These are phyloP conservation scores for Tetanocera ferruginea DNA, from an alignment of 2,888 invertebrate genomes.

Conservation along the genomic window DNA sequence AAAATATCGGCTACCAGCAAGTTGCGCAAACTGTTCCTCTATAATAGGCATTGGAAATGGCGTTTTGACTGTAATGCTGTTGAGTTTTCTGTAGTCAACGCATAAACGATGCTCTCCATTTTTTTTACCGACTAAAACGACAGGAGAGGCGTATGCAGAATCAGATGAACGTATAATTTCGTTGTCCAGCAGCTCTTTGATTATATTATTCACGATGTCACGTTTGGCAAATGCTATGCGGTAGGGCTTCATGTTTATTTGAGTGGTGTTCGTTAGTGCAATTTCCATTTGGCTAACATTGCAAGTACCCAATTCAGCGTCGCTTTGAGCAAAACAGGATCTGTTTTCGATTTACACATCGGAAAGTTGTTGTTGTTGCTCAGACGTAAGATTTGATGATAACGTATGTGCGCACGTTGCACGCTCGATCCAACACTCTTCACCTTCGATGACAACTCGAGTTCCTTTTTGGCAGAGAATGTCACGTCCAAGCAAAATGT, in stretches of 20 bases:
- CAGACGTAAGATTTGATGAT: not conserved
- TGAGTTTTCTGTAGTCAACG: constrained; percentile 41
- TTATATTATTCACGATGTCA: constrained; percentile 18
- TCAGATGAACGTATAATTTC: constrained; percentile 41
- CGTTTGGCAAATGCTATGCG: constrained; percentile 43
- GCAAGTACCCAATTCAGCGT: constrained; percentile 32
- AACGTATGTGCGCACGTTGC: not conserved
- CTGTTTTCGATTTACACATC: not conserved
- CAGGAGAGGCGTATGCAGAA: constrained; percentile 43
- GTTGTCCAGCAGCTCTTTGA: constrained; percentile 36
- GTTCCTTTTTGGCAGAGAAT: constrained; percentile 38
- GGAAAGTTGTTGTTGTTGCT: constrained; percentile 23
- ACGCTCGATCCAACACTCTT: constrained; percentile 36
- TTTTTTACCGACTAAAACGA: constrained; percentile 42
- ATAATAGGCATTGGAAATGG: constrained; percentile 40
- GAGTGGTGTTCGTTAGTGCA: not conserved
- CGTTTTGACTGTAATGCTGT: constrained; percentile 35
- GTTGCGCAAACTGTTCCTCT: constrained; percentile 39
- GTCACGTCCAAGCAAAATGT: constrained; percentile 37
- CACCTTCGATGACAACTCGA: constrained; percentile 39
- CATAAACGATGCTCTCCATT: constrained; percentile 43
- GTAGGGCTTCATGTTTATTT: constrained; percentile 39
- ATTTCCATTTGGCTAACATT: constrained; percentile 25
- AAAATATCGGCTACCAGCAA: constrained; percentile 39
- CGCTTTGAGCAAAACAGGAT: constrained; percentile 22